Evolutionary conservation across 2,113 vertebrate species (phyloP), one percentile per base, ranked within the genome.

Genomic region (Nematolebias whitei): DNA sequence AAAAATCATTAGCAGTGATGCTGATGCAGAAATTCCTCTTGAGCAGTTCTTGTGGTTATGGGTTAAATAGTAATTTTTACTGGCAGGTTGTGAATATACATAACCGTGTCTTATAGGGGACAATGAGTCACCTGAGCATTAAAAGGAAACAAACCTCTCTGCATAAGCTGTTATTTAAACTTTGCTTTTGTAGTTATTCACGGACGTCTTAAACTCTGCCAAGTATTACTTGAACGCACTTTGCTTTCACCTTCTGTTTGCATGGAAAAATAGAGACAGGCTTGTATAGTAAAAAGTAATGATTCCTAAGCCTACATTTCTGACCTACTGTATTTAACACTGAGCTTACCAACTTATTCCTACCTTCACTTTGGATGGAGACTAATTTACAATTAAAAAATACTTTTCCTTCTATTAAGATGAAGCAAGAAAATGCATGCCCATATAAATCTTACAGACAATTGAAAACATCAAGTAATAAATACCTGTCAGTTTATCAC

Each of bases 1-100:
- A 74, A 80, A 80, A 80, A 79, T 74, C 69, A 78, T 85, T 76
- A 74, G 50, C 51, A 61, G 63, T 64, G 56, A 85, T 73, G 74
- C 66, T 81, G 77, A 84, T 75, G 77, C 8, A 39, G 69, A 78
- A 76, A 83, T 88, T 76, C 69, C 60, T 82, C 66, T 52, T 53
- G 35, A 63, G 57, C 54, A 78, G 39, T 29, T 38, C 1, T 18
- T 59, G 66, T 58, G 63, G 79, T 79, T 85, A 71, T 48, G 63
- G 68, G 64, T 62, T 65, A 19, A 58, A 80, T 76, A 78, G 66
- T 74, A 54, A 79, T 82, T 87, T 85, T 45, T 70, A 45, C 61
- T 83, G 63, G 54, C 73, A 80, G 52, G 62, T 16, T 55, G 24
- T 65, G 68, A 73, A 47, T 38, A 29, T 67, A 55, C 51, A 47